These are phyloP conservation scores for Papilio polyxenes DNA, from an alignment of 1,140 invertebrate genomes.

Conservation along the genomic window DNA sequence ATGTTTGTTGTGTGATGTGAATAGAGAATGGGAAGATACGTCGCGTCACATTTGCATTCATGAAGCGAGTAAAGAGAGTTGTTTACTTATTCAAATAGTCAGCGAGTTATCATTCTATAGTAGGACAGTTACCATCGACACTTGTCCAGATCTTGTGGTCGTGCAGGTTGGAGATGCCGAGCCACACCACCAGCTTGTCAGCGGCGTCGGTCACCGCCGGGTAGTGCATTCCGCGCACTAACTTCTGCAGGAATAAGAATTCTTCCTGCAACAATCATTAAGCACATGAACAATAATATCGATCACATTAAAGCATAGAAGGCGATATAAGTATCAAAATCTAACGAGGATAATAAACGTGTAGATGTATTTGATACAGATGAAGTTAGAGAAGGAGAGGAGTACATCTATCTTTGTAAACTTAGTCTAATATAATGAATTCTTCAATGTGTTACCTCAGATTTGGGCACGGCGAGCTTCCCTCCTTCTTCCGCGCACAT, in stretches of 20 bases:
- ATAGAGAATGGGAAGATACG: neutral
- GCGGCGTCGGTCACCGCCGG: constrained; percentile 49
- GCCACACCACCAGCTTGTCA: constrained; percentile 62
- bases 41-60: neutral
- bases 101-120: constrained; percentile 5
- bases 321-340: no score
- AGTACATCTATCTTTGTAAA: neutral
- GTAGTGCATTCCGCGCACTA: constrained; percentile 63
- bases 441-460: constrained; percentile 49
- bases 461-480: constrained; percentile 63
- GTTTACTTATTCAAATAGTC: neutral
- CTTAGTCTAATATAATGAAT: neutral
- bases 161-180: constrained; percentile 64
- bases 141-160: constrained; percentile 63
- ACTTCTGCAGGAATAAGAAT: constrained; percentile 60
- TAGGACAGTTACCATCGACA: constrained; percentile 57
- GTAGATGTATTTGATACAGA: neutral
- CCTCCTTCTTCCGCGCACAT: constrained; percentile 53
- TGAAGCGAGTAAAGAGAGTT: neutral
- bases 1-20: constrained; percentile 15
- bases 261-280: constrained; percentile 57
- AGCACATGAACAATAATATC: no score
- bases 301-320: no score
- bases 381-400: no score
- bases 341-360: neutral